phyloP scores from a whole-genome alignment of 2,113 vertebrate genomes.

The Boleophthalmus pectinirostris region DNA sequence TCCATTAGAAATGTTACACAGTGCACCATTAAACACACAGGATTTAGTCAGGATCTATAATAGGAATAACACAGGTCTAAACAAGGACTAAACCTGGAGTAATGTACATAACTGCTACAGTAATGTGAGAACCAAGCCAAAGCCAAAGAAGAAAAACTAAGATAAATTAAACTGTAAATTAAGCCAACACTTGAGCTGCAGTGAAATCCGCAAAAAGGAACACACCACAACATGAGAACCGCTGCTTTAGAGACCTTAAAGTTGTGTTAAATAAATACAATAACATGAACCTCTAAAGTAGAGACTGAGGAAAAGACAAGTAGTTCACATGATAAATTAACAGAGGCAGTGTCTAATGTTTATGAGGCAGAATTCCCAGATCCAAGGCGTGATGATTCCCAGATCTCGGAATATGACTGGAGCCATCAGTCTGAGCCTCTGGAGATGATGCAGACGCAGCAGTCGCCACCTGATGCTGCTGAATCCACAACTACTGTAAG shows the following conservation, averaged over 20 bases:
- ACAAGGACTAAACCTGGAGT: no score
- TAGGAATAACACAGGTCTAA: no score
- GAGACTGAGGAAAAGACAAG: neutral
- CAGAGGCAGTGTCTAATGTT: constrained; percentile 43
- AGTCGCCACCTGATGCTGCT: constrained; percentile 62
- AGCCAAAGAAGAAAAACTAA: no score
- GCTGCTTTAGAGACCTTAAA: neutral
- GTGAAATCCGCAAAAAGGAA: no score
- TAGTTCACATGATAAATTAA: constrained; percentile 33
- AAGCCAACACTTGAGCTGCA: no score
- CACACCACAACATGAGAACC: neutral
- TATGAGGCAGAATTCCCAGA: constrained; percentile 55
- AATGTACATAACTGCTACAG: no score
- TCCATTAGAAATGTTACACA: no score
- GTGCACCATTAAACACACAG: no score
- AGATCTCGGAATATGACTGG: constrained; percentile 47
- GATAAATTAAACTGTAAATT: no score
- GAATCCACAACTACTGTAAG: constrained; percentile 24
- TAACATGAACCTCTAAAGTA: neutral
- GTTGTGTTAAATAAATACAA: no score
- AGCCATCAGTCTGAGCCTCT: constrained; percentile 53
- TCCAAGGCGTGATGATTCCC: constrained; percentile 59
- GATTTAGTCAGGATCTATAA: no score
- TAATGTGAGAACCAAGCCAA: no score
- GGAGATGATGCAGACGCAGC: constrained; percentile 47